Conservation (phyloP, 2,113 vertebrate species). For the Numida meleagris region DNA sequence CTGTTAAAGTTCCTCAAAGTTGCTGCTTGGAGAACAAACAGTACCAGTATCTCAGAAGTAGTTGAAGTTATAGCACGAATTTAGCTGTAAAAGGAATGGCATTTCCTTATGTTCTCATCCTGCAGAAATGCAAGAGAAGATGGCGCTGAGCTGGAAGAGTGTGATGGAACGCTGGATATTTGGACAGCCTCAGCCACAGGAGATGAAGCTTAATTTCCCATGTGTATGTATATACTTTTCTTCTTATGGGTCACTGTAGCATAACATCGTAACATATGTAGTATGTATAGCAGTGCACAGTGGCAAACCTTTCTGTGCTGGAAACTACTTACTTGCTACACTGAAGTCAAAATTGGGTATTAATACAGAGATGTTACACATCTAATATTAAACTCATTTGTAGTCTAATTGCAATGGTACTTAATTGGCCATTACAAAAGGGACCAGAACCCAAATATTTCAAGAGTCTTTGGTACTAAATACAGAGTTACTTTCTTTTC, state of each 20-base stretch:
- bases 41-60: conserved; percentile 33
- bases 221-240: background rate
- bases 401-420: background rate
- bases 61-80: background rate
- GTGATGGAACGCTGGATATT: background rate
- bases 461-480: background rate
- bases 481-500: background rate
- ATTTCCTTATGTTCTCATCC: conserved; percentile 49
- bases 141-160: background rate
- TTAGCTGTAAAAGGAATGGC: conserved; percentile 63
- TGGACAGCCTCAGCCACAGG: background rate
- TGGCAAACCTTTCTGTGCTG: background rate
- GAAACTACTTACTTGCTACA: background rate
- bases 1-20: conserved; percentile 7
- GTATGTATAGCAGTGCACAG: background rate
- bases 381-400: background rate
- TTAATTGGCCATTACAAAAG: background rate
- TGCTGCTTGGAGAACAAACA: conserved; percentile 44
- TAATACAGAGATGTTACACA: background rate
- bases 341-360: background rate
- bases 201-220: conserved; percentile 9
- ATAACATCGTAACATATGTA: background rate
- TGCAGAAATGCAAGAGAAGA: conserved; percentile 19
- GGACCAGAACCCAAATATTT: background rate
- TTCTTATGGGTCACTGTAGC: background rate